A percentile compares a stretch with the other conserved stretches of the same genome.
These are phyloP conservation scores for Zosterops pallidus DNA, from an alignment of 2,113 vertebrate genomes.

Conservation along the genomic window DNA sequence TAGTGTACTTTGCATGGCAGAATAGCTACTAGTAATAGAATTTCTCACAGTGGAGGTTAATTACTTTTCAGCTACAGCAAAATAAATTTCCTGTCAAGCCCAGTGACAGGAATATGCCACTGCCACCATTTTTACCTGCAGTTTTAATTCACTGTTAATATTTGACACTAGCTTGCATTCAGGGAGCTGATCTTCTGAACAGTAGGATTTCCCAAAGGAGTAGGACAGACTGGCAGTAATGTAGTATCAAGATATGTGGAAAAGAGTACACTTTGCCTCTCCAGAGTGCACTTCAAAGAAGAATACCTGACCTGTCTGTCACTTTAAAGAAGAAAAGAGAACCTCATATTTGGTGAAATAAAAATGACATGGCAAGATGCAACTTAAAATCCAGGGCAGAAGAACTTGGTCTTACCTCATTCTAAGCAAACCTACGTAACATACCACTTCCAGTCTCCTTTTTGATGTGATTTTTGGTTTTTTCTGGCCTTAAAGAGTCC, in stretches of 20 bases:
- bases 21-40: slow-evolving; percentile 94
- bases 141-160: slow-evolving; percentile 86
- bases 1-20: slow-evolving; percentile 92
- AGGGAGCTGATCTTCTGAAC: slow-evolving; percentile 36
- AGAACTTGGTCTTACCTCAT: background rate
- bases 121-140: slow-evolving; percentile 76
- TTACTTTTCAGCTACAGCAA: slow-evolving; percentile 86
- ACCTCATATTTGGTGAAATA: background rate
- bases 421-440: background rate
- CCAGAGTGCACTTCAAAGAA: background rate
- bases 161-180: slow-evolving; percentile 70
- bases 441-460: background rate
- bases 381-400: background rate
- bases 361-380: background rate
- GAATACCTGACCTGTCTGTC: slow-evolving; percentile 34
- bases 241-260: background rate
- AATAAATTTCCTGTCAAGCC: slow-evolving; percentile 84
- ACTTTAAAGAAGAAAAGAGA: slow-evolving; percentile 21
- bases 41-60: slow-evolving; percentile 94
- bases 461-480: background rate
- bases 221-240: background rate
- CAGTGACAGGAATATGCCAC: slow-evolving; percentile 75
- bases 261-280: background rate
- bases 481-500: background rate
- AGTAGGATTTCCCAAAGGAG: slow-evolving; percentile 38